These are phyloP conservation scores for Ceriagrion tenellum DNA, from an alignment of 2,888 invertebrate species.

Conservation along the genomic window DNA sequence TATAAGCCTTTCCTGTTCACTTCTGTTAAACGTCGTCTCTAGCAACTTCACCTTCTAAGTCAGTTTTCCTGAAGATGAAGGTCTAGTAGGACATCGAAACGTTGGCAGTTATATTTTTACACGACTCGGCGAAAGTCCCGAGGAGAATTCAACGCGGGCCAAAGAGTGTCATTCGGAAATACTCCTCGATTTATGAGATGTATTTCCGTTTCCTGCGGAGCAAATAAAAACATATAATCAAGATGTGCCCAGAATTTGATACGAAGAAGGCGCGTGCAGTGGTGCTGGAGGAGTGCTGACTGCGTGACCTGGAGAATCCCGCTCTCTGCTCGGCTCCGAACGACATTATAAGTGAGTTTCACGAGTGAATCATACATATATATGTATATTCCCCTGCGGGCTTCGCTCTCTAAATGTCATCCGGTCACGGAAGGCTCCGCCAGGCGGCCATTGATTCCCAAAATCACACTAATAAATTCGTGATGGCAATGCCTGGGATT, in stretches of 20 bases:
- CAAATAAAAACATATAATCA: neutral
- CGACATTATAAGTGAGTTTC: neutral
- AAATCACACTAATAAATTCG: conserved; percentile 75
- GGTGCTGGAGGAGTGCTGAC: neutral
- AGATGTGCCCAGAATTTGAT: no score
- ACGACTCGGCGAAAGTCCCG: no score
- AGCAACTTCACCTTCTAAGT: no score
- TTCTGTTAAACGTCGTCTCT: no score
- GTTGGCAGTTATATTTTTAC: no score
- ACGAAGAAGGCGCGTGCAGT: neutral
- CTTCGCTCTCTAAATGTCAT: conserved; percentile 1
- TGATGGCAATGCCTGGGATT: conserved; percentile 74
- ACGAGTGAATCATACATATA: conserved; percentile 61
- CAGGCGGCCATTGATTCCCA: conserved; percentile 77
- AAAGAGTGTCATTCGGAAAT: no score
- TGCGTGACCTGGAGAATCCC: neutral
- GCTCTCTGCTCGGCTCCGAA: neutral
- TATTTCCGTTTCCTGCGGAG: neutral
- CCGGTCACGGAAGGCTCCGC: neutral
- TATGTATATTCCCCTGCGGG: neutral
- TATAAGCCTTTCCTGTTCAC: no score
- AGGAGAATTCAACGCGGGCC: no score
- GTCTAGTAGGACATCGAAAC: no score
- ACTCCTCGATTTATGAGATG: no score
- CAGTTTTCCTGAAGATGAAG: no score